A percentile compares a stretch with the other conserved stretches of the same genome.
phyloP scores from a whole-genome alignment of 2,797 vertebrate genomes.

The Petrocephalus sullivani region DNA sequence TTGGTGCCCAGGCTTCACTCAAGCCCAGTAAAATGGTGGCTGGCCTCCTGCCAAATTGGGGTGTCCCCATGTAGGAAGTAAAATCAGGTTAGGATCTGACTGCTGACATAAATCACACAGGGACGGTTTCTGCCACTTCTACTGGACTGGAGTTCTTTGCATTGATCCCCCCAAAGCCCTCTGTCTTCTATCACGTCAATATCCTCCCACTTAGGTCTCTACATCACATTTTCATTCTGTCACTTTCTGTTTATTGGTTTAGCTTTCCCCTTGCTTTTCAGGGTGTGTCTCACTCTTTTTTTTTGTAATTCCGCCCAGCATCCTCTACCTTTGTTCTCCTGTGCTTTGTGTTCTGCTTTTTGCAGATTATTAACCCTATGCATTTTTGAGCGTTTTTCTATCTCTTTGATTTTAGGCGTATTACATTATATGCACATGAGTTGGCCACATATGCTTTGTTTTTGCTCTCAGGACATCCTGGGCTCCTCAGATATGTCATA shows the following conservation, averaged over 20 bases:
- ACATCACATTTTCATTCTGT: conserved; percentile 6
- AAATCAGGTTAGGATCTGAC: background rate
- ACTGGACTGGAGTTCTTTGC: background rate
- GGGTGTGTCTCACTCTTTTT: background rate
- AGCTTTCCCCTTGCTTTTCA: background rate
- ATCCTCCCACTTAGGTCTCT: background rate
- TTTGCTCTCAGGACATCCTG: background rate
- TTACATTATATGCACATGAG: too few relatives aligned
- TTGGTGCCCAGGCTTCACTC: background rate
- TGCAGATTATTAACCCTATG: background rate
- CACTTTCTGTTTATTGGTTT: conserved; percentile 6
- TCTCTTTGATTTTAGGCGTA: too few relatives aligned
- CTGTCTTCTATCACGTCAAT: background rate
- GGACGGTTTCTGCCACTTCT: background rate
- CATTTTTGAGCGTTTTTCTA: too few relatives aligned
- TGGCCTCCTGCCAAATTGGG: background rate
- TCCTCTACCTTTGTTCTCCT: background rate
- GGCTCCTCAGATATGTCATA: background rate
- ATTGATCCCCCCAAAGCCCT: background rate
- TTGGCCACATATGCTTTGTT: too few relatives aligned
- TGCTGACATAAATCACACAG: background rate
- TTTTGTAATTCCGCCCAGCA: background rate
- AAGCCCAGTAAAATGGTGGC: background rate
- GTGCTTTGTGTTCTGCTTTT: background rate
- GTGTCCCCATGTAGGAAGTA: background rate